These are phyloP conservation scores for Solen grandis DNA, from an alignment of 1,140 invertebrate genomes.

Conservation along the genomic window DNA sequence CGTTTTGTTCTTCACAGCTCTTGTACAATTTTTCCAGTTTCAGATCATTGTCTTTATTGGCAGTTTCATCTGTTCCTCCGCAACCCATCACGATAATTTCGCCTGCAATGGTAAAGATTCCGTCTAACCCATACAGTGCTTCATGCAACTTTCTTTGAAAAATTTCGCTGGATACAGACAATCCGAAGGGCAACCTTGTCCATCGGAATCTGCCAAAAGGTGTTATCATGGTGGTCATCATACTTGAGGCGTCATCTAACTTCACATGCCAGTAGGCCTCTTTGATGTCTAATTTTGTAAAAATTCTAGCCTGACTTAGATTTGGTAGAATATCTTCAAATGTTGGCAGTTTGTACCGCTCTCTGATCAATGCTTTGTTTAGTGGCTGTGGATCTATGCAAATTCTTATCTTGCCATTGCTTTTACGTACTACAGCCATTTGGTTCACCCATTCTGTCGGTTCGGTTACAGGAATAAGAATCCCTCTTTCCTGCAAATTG, in stretches of 20 bases:
- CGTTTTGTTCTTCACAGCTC: conserved; percentile 12
- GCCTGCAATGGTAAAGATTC: conserved; percentile 40
- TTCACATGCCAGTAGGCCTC: conserved; percentile 7
- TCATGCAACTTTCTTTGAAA: conserved; percentile 21
- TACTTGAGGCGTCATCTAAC: conserved; percentile 42
- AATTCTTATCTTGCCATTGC: conserved; percentile 51
- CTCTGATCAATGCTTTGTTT: conserved; percentile 36
- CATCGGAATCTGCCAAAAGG: conserved; percentile 21
- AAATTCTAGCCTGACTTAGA: background rate
- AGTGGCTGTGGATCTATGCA: conserved; percentile 62
- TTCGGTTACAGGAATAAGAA: conserved; percentile 58
- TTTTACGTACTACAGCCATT: conserved; percentile 60
- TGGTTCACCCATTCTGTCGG: conserved; percentile 64
- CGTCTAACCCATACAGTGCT: conserved; percentile 29
- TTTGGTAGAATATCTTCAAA: conserved; percentile 22
- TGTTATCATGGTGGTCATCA: conserved; percentile 59
- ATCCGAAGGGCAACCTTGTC: background rate
- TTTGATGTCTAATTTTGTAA: conserved; percentile 49
- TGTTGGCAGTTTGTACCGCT: conserved; percentile 20
- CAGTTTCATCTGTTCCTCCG: conserved; percentile 4
- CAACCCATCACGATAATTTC: conserved; percentile 44
- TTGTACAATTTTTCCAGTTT: background rate
- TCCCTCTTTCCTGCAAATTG: conserved; percentile 11
- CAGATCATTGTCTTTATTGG: background rate
- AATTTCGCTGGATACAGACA: background rate